Evolutionary conservation across 2,888 invertebrate genomes (phyloP).

Genomic region (Carabus problematicus): DNA sequence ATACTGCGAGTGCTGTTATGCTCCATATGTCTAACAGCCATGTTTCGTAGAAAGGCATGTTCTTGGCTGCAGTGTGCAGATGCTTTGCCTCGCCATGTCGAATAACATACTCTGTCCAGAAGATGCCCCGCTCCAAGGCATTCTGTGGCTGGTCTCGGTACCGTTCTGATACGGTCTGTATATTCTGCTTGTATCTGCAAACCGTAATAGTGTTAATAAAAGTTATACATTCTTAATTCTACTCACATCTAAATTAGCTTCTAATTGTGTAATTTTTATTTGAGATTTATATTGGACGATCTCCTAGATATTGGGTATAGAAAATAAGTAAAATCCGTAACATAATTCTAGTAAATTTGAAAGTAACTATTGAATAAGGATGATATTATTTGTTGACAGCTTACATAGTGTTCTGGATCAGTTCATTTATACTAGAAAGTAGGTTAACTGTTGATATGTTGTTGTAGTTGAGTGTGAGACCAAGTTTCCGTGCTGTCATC

Average conservation of each 20-base stretch:
- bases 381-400: too few relatives aligned
- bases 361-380: too few relatives aligned
- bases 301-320: too few relatives aligned
- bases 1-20: neutral
- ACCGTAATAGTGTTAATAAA: too few relatives aligned
- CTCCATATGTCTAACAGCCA: neutral
- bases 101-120: neutral
- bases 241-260: too few relatives aligned
- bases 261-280: too few relatives aligned
- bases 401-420: too few relatives aligned
- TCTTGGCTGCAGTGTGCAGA: neutral
- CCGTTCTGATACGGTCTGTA: neutral
- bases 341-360: too few relatives aligned
- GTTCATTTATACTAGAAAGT: too few relatives aligned
- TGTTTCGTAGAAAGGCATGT: neutral
- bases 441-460: constrained; percentile 17
- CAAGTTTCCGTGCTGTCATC: constrained; percentile 49
- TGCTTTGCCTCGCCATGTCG: neutral
- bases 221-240: too few relatives aligned
- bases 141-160: neutral
- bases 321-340: too few relatives aligned
- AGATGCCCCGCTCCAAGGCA: neutral
- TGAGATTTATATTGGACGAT: too few relatives aligned
- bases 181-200: neutral
- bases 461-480: constrained; percentile 45